Evolutionary conservation across 2,113 vertebrate species (phyloP).

Genomic region (Callorhinus ursinus): DNA sequence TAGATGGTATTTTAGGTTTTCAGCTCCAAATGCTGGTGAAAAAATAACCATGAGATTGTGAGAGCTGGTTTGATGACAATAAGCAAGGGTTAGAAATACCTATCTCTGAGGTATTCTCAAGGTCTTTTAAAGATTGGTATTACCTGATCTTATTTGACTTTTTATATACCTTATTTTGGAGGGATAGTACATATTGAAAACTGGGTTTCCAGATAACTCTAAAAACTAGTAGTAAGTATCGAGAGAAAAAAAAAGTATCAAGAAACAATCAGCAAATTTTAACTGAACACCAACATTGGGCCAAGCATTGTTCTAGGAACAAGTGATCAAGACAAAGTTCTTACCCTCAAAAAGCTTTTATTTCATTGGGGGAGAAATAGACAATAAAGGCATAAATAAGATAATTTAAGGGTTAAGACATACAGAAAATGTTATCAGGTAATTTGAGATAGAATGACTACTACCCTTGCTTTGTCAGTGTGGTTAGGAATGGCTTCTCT

Average conservation of each 20-base stretch:
- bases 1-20: background rate
- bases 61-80: background rate
- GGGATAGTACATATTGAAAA: background rate
- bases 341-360: background rate
- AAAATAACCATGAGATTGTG: background rate
- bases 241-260: background rate
- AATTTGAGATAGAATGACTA: background rate
- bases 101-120: background rate
- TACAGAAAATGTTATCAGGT: background rate
- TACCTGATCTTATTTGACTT: constrained; percentile 8
- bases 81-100: background rate
- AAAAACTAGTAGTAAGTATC: background rate
- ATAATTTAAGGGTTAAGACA: background rate
- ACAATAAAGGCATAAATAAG: background rate
- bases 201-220: background rate
- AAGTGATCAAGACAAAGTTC: background rate
- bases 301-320: background rate
- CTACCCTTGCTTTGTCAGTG: background rate
- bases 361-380: background rate
- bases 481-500: background rate
- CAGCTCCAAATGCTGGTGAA: background rate
- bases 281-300: background rate
- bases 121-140: background rate
- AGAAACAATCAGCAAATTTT: background rate
- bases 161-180: background rate